These are phyloP conservation scores for Amblyraja radiata DNA, from an alignment of 2,797 vertebrate genomes.

Conservation along the genomic window DNA sequence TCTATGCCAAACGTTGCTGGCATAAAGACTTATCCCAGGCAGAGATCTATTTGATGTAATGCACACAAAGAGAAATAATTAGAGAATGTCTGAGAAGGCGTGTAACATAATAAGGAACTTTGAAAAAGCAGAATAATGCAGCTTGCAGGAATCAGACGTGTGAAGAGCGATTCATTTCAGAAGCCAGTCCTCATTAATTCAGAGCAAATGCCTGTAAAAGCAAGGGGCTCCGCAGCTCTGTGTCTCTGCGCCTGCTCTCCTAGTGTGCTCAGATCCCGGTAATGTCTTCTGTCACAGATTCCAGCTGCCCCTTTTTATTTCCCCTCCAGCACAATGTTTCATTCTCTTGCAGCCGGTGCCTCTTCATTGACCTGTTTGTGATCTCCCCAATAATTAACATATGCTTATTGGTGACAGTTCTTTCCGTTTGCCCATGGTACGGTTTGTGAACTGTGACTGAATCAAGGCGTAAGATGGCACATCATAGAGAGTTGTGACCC, in stretches of 20 bases:
- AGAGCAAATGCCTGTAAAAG: background rate
- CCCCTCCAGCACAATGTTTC: constrained; percentile 82
- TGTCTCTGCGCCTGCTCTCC: constrained; percentile 40
- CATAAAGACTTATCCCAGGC: background rate
- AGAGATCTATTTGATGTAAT: background rate
- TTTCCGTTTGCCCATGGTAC: constrained; percentile 72
- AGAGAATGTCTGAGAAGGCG: background rate
- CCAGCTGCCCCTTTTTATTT: constrained; percentile 66
- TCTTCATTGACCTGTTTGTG: constrained; percentile 88
- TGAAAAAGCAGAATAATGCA: background rate
- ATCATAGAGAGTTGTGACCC: background rate
- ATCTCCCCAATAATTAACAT: constrained; percentile 97
- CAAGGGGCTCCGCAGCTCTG: background rate
- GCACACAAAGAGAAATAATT: background rate
- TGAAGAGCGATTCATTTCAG: background rate
- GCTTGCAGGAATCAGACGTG: background rate
- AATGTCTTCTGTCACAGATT: constrained; percentile 60
- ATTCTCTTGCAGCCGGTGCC: constrained; percentile 76
- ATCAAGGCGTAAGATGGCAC: constrained; percentile 5
- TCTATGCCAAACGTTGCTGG: background rate
- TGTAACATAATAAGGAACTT: background rate
- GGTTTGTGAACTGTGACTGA: constrained; percentile 73
- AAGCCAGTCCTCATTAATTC: background rate
- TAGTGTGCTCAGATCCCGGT: constrained; percentile 62
- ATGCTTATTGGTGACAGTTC: constrained; percentile 94